A percentile compares a stretch with the other conserved stretches of the same genome.
Evolutionary conservation across 2,113 vertebrate species (phyloP).

Genomic region (Grus americana): DNA sequence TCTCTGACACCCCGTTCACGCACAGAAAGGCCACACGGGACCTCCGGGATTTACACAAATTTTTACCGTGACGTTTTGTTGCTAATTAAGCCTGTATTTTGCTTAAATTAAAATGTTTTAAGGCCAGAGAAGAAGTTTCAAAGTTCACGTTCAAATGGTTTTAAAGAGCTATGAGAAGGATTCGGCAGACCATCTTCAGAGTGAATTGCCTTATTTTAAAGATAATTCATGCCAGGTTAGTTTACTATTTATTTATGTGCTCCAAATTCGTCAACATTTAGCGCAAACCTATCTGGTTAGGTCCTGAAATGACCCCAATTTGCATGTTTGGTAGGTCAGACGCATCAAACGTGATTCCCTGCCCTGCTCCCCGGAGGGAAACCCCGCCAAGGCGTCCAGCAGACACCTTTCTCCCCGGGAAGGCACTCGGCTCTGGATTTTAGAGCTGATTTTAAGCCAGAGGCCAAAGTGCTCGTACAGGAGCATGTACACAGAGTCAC

Average conservation of each 20-base stretch:
- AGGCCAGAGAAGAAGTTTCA: not conserved
- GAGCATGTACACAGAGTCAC: not conserved
- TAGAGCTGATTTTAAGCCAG: not conserved
- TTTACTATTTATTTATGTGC: not conserved
- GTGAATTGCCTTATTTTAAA: not conserved
- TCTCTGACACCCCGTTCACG: not conserved
- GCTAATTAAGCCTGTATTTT: not conserved
- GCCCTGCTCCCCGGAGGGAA: too few relatives aligned
- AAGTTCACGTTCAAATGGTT: not conserved
- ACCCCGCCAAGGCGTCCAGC: not conserved
- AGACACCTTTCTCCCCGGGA: not conserved
- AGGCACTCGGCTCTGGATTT: not conserved
- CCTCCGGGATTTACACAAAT: not conserved
- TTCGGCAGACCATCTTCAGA: too few relatives aligned
- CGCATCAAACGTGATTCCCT: not conserved
- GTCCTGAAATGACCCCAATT: not conserved
- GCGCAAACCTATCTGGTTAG: rapidly evolving
- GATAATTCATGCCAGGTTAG: not conserved
- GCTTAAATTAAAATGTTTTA: not conserved
- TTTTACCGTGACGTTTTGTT: rapidly evolving
- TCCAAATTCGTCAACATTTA: not conserved
- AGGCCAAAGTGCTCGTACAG: not conserved
- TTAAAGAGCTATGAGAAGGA: not conserved
- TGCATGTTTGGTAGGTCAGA: not conserved
- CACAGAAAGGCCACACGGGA: not conserved